Conservation (phyloP, 2,888 invertebrate species). For the Venustoraphidia nigricollis region DNA sequence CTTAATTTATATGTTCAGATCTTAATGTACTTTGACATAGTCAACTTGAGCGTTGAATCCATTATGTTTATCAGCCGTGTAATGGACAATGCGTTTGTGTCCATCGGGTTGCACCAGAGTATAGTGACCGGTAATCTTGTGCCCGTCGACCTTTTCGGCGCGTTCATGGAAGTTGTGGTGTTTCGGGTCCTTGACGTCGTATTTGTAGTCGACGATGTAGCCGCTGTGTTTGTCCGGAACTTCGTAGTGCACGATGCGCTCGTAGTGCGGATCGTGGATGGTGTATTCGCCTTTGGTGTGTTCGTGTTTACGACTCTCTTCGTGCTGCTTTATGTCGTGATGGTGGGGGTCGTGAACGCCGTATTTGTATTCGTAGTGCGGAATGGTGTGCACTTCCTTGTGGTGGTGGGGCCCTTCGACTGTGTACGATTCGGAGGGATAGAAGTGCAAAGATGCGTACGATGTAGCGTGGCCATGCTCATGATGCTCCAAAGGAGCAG, state of each 20-base stretch:
- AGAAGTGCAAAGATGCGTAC: too few species aligned
- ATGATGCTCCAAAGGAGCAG: too few species aligned
- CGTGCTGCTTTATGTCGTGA: conserved; percentile 11
- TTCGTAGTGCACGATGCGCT: conserved; percentile 15
- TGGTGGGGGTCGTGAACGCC: conserved; percentile 11
- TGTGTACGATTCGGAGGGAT: too few species aligned
- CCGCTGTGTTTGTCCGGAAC: conserved; percentile 13
- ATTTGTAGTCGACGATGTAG: conserved; percentile 12
- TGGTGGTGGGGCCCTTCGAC: too few species aligned
- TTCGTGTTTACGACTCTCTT: conserved; percentile 12
- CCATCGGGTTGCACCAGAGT: conserved; percentile 12
- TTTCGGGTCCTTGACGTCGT: too few species aligned
- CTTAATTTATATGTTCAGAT: too few species aligned
- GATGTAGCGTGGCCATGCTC: too few species aligned
- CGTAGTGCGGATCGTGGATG: conserved; percentile 12
- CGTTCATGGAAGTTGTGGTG: too few species aligned
- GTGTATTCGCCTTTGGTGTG: conserved; percentile 11
- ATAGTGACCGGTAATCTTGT: conserved; percentile 33
- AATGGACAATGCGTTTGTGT: conserved; percentile 15
- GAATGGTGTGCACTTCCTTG: conserved; percentile 7
- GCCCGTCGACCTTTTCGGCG: conserved; percentile 18
- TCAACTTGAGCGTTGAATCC: conserved; percentile 8
- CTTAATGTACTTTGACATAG: too few species aligned
- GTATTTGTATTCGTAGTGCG: conserved; percentile 12
- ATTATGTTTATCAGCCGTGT: conserved; percentile 15